A percentile compares a stretch with the other conserved stretches of the same genome.
These are phyloP conservation scores for Mythimna albipuncta DNA, from an alignment of 2,888 invertebrate genomes.

Conservation along the genomic window DNA sequence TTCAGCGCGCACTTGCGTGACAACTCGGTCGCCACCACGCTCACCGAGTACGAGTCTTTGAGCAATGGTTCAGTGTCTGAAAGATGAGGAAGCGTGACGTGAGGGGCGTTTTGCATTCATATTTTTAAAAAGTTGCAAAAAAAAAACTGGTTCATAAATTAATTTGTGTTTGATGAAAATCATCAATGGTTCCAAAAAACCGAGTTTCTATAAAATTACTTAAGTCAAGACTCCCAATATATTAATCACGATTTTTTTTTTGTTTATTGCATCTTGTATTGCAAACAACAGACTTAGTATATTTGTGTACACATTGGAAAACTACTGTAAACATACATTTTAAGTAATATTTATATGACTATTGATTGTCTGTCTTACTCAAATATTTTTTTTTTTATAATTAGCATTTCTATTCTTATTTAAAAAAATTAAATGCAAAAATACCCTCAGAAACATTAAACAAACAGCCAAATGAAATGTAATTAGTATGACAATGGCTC, in stretches of 20 bases:
- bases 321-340: not conserved
- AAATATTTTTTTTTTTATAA: not conserved
- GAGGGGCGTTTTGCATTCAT: constrained; percentile 43
- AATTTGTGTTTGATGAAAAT: too few species aligned
- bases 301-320: not conserved
- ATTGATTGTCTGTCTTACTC: not conserved
- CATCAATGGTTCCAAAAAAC: too few species aligned
- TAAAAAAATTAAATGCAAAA: constrained; percentile 40
- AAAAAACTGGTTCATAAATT: not conserved
- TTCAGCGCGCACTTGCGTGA: constrained; percentile 91
- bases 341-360: not conserved
- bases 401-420: not conserved
- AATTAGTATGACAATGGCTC: constrained; percentile 47
- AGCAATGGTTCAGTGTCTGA: constrained; percentile 86
- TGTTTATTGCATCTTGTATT: too few species aligned
- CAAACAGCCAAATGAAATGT: constrained; percentile 57
- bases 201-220: too few species aligned
- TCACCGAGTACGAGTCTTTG: constrained; percentile 90
- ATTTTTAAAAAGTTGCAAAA: not conserved
- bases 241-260: too few species aligned
- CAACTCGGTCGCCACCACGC: constrained; percentile 91
- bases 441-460: constrained; percentile 49
- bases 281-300: too few species aligned
- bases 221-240: too few species aligned
- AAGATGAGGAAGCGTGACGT: constrained; percentile 69